Conservation (phyloP, 2,113 vertebrate genomes). For the Scortum barcoo region DNA sequence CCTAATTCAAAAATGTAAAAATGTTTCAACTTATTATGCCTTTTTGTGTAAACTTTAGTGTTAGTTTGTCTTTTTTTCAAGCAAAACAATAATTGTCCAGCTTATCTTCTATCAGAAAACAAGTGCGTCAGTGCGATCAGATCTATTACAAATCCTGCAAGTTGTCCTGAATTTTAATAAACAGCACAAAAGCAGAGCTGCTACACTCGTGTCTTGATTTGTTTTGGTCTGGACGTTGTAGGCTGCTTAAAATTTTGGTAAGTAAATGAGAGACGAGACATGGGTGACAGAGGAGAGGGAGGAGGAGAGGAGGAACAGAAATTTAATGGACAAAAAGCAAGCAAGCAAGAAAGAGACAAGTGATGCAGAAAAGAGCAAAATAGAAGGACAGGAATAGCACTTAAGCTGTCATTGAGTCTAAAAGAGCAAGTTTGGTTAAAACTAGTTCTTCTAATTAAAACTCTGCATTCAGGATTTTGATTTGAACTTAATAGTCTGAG, state of each 20-base stretch:
- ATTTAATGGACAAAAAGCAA: not conserved
- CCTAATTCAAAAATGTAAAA: not conserved
- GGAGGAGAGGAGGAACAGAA: not conserved
- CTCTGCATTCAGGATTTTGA: constrained; percentile 29
- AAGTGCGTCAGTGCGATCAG: not conserved
- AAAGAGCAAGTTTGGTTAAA: constrained; percentile 30
- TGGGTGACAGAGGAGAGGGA: not conserved
- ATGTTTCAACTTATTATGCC: not conserved
- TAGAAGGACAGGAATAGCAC: not conserved
- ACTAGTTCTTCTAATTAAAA: constrained; percentile 37
- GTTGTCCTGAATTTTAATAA: too few species aligned
- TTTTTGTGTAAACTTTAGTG: not conserved
- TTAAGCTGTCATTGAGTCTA: not conserved
- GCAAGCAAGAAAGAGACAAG: not conserved
- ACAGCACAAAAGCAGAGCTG: not conserved
- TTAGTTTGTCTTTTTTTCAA: not conserved
- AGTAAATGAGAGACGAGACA: not conserved
- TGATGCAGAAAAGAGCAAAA: not conserved
- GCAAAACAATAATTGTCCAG: not conserved
- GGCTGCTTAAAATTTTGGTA: not conserved
- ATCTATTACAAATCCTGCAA: not conserved
- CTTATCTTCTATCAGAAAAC: not conserved
- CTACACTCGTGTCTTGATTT: not conserved
- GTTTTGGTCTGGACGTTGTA: not conserved
- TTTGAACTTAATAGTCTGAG: constrained; percentile 50